Percentiles rank a stretch among this genome's conserved stretches.
These are phyloP conservation scores for Sphecodes monilicornis DNA, from an alignment of 2,888 invertebrate species.

Conservation along the genomic window DNA sequence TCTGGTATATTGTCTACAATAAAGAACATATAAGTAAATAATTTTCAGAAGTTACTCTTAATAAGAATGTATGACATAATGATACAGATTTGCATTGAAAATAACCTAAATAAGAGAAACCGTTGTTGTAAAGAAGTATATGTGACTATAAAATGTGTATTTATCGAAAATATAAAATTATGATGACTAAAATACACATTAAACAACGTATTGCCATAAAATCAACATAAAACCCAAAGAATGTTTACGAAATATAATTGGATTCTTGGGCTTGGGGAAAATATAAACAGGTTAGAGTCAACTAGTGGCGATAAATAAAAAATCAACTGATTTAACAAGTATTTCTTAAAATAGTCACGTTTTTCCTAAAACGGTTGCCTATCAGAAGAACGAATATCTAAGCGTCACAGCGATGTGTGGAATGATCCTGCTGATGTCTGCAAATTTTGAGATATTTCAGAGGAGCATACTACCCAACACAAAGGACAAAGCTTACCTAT, in stretches of 20 bases:
- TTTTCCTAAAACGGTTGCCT: constrained; percentile 38
- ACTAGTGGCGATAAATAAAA: constrained; percentile 38
- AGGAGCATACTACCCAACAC: constrained; percentile 24
- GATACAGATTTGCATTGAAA: constrained; percentile 21
- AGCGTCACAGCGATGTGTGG: constrained; percentile 40
- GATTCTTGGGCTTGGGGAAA: not conserved
- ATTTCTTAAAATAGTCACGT: constrained; percentile 45
- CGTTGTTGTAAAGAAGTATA: constrained; percentile 14
- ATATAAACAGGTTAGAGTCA: constrained; percentile 59
- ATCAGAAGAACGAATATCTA: constrained; percentile 27
- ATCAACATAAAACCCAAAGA: not conserved
- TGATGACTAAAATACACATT: not conserved
- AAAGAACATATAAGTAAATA: not conserved
- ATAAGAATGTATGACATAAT: not conserved
- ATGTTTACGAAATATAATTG: constrained; percentile 21
- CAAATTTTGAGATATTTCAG: constrained; percentile 33
- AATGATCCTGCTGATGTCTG: constrained; percentile 38
- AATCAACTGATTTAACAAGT: constrained; percentile 30
- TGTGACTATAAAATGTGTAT: not conserved
- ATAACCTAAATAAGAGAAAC: constrained; percentile 41
- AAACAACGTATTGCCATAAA: constrained; percentile 13
- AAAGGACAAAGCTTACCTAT: constrained; percentile 17
- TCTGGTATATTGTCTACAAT: not conserved
- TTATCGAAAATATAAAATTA: not conserved
- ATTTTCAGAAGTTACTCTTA: not conserved